Evolutionary conservation across 2,888 invertebrate species (phyloP), one percentile per base, ranked within the genome.

Genomic region (Pterobdella sp.): DNA sequence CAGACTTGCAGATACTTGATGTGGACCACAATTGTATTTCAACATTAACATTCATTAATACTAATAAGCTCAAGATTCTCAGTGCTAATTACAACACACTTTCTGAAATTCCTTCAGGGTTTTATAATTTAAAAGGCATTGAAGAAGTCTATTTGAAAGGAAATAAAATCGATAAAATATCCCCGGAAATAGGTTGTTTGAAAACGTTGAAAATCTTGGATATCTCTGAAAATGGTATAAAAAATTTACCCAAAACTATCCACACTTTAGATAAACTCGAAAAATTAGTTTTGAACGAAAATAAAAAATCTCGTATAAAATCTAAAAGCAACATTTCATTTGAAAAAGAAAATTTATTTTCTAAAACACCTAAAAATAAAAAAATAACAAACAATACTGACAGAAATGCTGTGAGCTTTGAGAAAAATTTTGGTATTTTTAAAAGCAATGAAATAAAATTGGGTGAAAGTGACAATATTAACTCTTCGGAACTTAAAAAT

Each of bases 281-380:
- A 68, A 80, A 76, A 52, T 80, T 83, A 74, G 81, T 81, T 73
- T 76, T 82, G 35, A 77, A 77, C 52, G 82, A 81, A 3, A 82
- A 82, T 26, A 26, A 56, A n/a, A n/a, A n/a, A n/a, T n/a, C n/a
- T n/a, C n/a, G n/a, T n/a, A n/a, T n/a, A n/a, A n/a, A n/a, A n/a
- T n/a, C n/a, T n/a, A n/a, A n/a, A n/a, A n/a, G n/a, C n/a, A n/a
- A n/a, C n/a, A 56, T 4, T 56, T 56, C 60, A 7, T 4, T 56
- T n/a, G 4, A 26, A n/a, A 56, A n/a, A 26, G 3, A 26, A 3
- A 4, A 26, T 56, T 56, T 26, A 56, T 56, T 56, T n/a, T 26
- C 18, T 22, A 56, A 56, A 56, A 56, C 18, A 56, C 7, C 60
- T 14, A 56, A 56, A 56, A 4, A 26, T 7, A 22, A 22, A 26